Conservation (phyloP, 2,797 vertebrate species). For the Clarias platycephalus region DNA sequence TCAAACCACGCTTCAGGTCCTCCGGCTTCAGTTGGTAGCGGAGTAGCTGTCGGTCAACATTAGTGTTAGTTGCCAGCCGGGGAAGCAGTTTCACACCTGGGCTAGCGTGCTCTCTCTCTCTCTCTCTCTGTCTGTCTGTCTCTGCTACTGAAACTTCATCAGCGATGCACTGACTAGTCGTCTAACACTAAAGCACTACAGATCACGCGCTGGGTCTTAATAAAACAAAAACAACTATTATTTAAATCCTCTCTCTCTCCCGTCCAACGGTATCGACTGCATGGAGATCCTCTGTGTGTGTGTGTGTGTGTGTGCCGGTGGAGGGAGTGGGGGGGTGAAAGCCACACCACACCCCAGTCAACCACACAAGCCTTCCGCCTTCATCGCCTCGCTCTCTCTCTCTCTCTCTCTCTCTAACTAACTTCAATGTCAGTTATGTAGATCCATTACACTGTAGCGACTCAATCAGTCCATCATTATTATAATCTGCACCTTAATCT, state of each 20-base stretch:
- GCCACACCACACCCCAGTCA: constrained; percentile 67
- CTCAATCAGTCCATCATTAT: neutral
- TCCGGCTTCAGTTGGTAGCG: constrained; percentile 65
- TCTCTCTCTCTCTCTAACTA: constrained; percentile 58
- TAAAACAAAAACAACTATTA: constrained; percentile 32
- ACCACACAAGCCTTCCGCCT: constrained; percentile 70
- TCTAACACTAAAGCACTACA: neutral
- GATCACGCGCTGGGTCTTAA: neutral
- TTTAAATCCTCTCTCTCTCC: constrained; percentile 41
- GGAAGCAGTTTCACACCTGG: constrained; percentile 64
- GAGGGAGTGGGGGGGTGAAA: constrained; percentile 27
- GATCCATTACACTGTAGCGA: constrained; percentile 46
- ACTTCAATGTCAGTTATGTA: constrained; percentile 73
- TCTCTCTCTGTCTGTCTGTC: constrained; percentile 32
- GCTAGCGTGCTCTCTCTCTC: constrained; percentile 58
- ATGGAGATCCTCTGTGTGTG: constrained; percentile 58
- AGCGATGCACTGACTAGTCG: neutral
- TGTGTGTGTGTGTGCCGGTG: constrained; percentile 58
- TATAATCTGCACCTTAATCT: neutral
- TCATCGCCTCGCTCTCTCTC: constrained; percentile 55
- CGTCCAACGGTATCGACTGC: constrained; percentile 70
- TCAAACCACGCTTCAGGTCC: constrained; percentile 53
- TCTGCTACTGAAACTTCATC: constrained; percentile 62
- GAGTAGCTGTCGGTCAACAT: constrained; percentile 66
- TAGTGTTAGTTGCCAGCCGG: constrained; percentile 67